Conservation (phyloP, 2,888 invertebrate species). For the Parasteatoda lunata region DNA sequence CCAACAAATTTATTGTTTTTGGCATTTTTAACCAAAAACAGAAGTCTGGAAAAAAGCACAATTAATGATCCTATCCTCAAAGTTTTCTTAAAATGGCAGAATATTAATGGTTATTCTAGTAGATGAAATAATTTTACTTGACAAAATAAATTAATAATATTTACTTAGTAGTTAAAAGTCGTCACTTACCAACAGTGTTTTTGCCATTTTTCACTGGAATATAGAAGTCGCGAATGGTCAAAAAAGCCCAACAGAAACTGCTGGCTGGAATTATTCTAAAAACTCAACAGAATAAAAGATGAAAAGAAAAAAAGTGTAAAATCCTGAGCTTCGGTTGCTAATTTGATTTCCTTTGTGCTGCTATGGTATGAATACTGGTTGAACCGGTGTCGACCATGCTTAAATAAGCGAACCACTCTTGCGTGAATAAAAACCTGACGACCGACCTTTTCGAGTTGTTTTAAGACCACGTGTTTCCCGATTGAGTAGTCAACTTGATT, state of each 20-base stretch:
- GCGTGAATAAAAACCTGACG: constrained; percentile 51
- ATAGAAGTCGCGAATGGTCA: not conserved
- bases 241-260: not conserved
- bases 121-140: no score
- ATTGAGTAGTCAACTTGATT: constrained; percentile 36
- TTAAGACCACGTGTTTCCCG: constrained; percentile 28
- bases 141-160: no score
- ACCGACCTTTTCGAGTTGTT: not conserved
- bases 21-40: no score
- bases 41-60: no score
- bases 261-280: not conserved
- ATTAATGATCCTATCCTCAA: no score
- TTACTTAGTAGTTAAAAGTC: not conserved
- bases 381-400: constrained; percentile 36
- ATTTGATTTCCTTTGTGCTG: not conserved
- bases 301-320: not conserved
- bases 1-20: no score
- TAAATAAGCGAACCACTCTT: constrained; percentile 66
- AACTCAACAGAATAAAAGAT: not conserved
- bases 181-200: constrained; percentile 44
- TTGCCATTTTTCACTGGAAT: constrained; percentile 35
- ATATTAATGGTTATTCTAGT: no score
- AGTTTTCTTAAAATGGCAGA: no score
- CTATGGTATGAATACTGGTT: constrained; percentile 29
- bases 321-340: not conserved